Evolutionary conservation across 2,888 invertebrate genomes (phyloP).

Genomic region (Operophtera brumata): DNA sequence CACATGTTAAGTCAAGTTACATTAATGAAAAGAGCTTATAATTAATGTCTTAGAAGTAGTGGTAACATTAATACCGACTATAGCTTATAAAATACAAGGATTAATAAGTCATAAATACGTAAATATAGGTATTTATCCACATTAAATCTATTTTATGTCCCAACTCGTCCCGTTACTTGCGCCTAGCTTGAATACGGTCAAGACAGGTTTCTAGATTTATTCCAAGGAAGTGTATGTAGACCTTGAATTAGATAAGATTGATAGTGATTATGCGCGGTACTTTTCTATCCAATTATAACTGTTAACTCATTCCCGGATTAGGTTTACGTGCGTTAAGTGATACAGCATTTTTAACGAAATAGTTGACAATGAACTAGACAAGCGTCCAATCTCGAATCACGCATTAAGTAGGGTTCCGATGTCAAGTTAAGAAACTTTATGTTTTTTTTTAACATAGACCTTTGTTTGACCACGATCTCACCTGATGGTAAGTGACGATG

Average conservation of each 20-base stretch:
- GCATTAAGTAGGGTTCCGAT: no score
- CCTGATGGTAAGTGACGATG: no score
- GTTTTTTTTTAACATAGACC: no score
- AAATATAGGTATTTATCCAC: no score
- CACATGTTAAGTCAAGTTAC: no score
- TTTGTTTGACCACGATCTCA: no score
- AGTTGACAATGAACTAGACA: no score
- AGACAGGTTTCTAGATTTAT: slow-evolving; percentile 19
- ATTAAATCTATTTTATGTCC: background rate
- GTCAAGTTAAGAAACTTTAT: no score
- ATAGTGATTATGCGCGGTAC: slow-evolving; percentile 21
- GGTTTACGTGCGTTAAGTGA: background rate
- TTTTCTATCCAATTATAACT: slow-evolving; percentile 19
- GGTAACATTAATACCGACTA: background rate
- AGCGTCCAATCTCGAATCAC: no score
- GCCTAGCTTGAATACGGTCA: slow-evolving; percentile 7
- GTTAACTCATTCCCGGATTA: slow-evolving; percentile 1
- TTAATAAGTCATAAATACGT: background rate
- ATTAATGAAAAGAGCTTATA: no score
- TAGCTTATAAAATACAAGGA: background rate
- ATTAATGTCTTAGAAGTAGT: no score
- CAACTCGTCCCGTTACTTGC: slow-evolving; percentile 9
- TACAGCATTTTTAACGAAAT: background rate
- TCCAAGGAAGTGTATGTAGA: slow-evolving; percentile 15
- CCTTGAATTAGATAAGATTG: slow-evolving; percentile 22